Evolutionary conservation across 2,113 vertebrate genomes (phyloP).

Genomic region (Syngnathus floridae): DNA sequence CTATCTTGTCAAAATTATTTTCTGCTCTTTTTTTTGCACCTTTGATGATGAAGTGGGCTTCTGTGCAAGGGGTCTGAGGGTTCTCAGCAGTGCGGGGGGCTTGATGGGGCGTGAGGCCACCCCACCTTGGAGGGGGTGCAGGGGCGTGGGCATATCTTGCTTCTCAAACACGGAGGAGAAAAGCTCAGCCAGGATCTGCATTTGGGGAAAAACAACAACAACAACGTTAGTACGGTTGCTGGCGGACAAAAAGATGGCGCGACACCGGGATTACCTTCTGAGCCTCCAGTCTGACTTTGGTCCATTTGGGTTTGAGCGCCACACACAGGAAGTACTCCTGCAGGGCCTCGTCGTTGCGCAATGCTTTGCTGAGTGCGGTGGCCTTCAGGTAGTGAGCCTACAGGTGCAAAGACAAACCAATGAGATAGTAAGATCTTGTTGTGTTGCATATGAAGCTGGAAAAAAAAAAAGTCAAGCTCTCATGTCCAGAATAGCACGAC

Average conservation of each 20-base stretch:
- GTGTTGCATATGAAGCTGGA: too few relatives aligned
- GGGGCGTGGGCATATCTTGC: slow-evolving; percentile 68
- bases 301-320: slow-evolving; percentile 85
- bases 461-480: neutral
- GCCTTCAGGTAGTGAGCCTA: slow-evolving; percentile 85
- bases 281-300: slow-evolving; percentile 80
- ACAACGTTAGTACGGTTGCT: neutral
- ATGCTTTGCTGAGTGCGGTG: slow-evolving; percentile 75
- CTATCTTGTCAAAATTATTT: neutral
- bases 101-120: slow-evolving; percentile 70
- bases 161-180: slow-evolving; percentile 86
- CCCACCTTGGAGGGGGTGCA: slow-evolving; percentile 69
- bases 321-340: slow-evolving; percentile 85
- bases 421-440: neutral
- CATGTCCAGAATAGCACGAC: neutral
- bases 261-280: slow-evolving; percentile 75
- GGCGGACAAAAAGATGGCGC: neutral
- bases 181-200: slow-evolving; percentile 83
- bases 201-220: neutral
- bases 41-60: slow-evolving; percentile 67
- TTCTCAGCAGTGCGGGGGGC: slow-evolving; percentile 70
- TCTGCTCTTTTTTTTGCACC: slow-evolving; percentile 61
- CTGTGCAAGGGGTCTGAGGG: slow-evolving; percentile 60
- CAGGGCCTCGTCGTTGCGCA: slow-evolving; percentile 79
- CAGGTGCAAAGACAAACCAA: neutral